Percentiles rank a stretch among this genome's conserved stretches.
Conservation (phyloP, 1,140 invertebrate genomes). For the Drosophila nigrodunni region DNA sequence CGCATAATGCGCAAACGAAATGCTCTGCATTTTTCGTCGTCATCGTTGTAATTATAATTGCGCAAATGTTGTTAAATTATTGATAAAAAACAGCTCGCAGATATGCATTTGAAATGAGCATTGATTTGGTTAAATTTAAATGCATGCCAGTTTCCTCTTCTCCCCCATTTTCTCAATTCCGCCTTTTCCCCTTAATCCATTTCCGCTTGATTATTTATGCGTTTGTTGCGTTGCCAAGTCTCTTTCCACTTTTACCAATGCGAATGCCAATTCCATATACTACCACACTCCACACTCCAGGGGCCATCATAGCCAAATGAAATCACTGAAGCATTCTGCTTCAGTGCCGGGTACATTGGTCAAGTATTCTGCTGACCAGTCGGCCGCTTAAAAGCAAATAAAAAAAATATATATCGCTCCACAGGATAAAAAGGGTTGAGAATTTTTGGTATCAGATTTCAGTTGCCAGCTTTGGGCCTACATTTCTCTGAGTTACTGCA, state of each 20-base stretch:
- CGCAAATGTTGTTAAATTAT: conserved; percentile 41
- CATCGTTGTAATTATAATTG: conserved; percentile 33
- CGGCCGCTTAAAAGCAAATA: conserved; percentile 74
- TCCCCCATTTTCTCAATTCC: no score
- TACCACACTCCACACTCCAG: conserved; percentile 27
- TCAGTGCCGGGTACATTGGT: conserved; percentile 23
- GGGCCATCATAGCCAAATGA: conserved; percentile 61
- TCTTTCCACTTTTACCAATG: neutral
- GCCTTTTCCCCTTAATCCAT: no score
- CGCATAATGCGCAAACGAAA: conserved; percentile 56
- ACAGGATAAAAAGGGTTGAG: conserved; percentile 13
- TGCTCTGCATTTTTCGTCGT: conserved; percentile 36
- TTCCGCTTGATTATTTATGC: conserved; percentile 61
- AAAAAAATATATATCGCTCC: conserved; percentile 43
- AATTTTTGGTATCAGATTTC: no score
- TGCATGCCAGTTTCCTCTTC: conserved; percentile 3
- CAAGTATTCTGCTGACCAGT: conserved; percentile 49
- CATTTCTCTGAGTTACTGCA: neutral
- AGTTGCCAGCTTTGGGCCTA: no score
- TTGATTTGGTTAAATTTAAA: conserved; percentile 53
- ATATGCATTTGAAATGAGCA: conserved; percentile 60
- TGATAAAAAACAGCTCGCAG: conserved; percentile 20
- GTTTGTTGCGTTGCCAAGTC: conserved; percentile 9
- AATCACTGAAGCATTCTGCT: conserved; percentile 56
- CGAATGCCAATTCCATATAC: neutral